A percentile compares a stretch with the other conserved stretches of the same genome.
phyloP scores from a whole-genome alignment of 2,113 vertebrate species.

The Channa maculata region DNA sequence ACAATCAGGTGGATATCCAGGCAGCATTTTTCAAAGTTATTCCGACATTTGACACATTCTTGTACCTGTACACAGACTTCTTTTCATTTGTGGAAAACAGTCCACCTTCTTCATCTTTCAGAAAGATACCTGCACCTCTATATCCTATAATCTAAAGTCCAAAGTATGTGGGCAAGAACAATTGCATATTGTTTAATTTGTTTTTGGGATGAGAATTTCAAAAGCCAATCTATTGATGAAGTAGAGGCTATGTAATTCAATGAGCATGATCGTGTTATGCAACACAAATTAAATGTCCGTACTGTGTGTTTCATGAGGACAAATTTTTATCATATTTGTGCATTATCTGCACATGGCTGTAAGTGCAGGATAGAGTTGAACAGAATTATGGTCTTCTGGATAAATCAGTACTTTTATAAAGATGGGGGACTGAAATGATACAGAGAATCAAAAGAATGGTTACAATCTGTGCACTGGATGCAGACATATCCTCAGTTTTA shows the following conservation, averaged over 20 bases:
- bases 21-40: too few relatives aligned
- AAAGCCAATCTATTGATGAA: neutral
- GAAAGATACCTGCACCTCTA: too few relatives aligned
- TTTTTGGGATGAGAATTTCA: neutral
- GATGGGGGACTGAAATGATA: too few relatives aligned
- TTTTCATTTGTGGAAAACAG: too few relatives aligned
- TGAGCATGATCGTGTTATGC: neutral
- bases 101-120: too few relatives aligned
- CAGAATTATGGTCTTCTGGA: neutral
- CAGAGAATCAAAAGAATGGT: too few relatives aligned
- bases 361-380: neutral
- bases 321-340: neutral
- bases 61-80: too few relatives aligned
- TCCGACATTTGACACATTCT: too few relatives aligned
- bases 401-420: neutral
- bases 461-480: too few relatives aligned
- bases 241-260: constrained; percentile 2
- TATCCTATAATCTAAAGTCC: too few relatives aligned
- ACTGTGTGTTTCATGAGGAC: neutral
- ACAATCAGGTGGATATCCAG: too few relatives aligned
- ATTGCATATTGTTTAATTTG: neutral
- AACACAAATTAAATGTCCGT: constrained; percentile 8
- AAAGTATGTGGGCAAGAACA: neutral
- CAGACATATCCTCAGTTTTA: too few relatives aligned
- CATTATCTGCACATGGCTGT: neutral